Base-by-base conservation (phyloP, 2,888 invertebrate species). In the Nephrocerus scutellatus region DNA sequence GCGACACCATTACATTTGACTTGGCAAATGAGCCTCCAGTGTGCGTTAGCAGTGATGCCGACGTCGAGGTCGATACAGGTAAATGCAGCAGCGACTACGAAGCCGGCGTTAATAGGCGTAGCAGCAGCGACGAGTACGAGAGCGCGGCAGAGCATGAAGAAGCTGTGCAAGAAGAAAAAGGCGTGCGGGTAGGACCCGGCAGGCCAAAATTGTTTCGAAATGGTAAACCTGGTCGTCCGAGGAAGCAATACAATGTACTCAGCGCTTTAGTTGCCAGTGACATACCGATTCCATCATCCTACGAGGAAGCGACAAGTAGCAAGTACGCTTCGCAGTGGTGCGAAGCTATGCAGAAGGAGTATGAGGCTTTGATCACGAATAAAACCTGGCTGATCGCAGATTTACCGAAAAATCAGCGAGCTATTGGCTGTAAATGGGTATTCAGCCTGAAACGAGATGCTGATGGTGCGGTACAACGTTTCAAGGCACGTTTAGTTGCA, bases 261-360 rank as follows among this genome's bases (percentile, higher is more conserved):
- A 39, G 38, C 14, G 14, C 25, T 4, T 29, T 30, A 20, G 29
- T 32, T 13, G 13, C 25, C 9, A 30, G 19, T 19, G 18, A 32
- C 3, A 19, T 37, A 13, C 8, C 7, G 32, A 29, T 24, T 21
- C 43, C 41, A 9, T 18, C 38, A 22, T 32, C 21, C 4, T 9
- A 33, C 9, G 29, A 30, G 18, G 31, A 44, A n/a, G 41, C 35
- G 6, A n/a, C 36, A 24, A 12, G 14, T 5, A 29, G 34, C 7
- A 36, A 33, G 34, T 13, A 36, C n/a, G 24, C 33, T 2, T 5
- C 26, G 8, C 23, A 32, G n/a, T 44, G 38, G 40, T 16, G 25
- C 19, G 20, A n/a, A 10, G 31, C 41, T n/a, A 43, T 46, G 43
- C 30, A 43, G 34, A 40, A 39, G 28, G 43, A 43, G 25, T 39